A percentile compares a stretch with the other conserved stretches of the same genome.
phyloP scores from a whole-genome alignment of 2,888 invertebrate species.

The Metacarcinus magister region DNA sequence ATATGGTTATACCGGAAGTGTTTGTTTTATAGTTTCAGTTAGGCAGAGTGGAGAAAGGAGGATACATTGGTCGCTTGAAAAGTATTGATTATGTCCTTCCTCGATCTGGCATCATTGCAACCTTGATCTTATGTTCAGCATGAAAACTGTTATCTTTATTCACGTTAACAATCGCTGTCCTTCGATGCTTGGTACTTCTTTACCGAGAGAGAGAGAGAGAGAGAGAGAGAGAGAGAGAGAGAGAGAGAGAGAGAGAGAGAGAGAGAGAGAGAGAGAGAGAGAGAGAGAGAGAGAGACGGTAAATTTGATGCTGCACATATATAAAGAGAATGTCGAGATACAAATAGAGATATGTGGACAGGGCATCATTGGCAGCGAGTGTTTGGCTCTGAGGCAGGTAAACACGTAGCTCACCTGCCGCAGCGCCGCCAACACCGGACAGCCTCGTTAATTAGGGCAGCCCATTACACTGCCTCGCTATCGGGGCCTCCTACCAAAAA shows the following conservation, averaged over 20 bases:
- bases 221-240: background rate
- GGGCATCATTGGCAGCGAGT: slow-evolving; percentile 4
- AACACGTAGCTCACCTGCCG: slow-evolving; percentile 2
- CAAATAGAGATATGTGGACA: background rate
- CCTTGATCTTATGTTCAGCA: too few species aligned
- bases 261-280: background rate
- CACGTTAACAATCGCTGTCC: too few species aligned
- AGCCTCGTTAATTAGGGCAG: background rate
- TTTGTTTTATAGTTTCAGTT: too few species aligned
- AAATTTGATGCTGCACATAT: background rate
- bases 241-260: slow-evolving; percentile 20
- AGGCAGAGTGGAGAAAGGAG: too few species aligned
- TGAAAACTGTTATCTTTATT: too few species aligned
- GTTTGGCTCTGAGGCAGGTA: background rate
- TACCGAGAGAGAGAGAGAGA: background rate
- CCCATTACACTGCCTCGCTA: background rate
- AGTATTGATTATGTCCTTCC: too few species aligned
- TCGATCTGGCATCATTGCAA: too few species aligned
- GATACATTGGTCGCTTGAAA: too few species aligned
- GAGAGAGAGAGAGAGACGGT: background rate
- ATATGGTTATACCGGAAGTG: too few species aligned
- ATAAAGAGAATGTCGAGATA: background rate
- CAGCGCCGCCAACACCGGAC: background rate
- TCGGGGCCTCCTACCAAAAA: background rate
- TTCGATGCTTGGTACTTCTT: too few species aligned